Base-by-base conservation (phyloP, 2,113 vertebrate species). In the Recurvirostra avosetta region DNA sequence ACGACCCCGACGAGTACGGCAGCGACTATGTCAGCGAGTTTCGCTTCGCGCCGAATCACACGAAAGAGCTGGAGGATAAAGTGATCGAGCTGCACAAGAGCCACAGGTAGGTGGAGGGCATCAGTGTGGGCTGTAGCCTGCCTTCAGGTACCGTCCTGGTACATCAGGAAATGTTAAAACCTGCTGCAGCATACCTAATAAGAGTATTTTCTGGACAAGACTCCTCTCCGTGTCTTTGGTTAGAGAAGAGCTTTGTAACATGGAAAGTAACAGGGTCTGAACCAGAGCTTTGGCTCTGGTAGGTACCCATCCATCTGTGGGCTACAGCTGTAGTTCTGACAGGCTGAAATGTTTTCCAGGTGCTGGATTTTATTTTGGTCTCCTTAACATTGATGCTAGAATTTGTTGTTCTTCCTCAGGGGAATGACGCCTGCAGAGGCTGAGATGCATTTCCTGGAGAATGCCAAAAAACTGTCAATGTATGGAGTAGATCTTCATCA, bases 381-480 rank as follows among this genome's bases (percentile, higher is more conserved):
- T 94, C 34, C 20, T 63, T 91, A 88, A 49, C 10, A 40, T 4
- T 88, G 45, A 56, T 80, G 19, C 21, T 53, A 19, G 17, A 63
- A 75, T 47, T 75, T n/a, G 27, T 93, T 94, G 25, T 21, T 50
- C 74, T 96, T 93, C 49, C 87, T 75, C 96, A 99, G 99, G 98
- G 99, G 99, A 94, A 99, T 99, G 99, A 99, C 99, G 41, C 99
- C 99, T 53, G 99, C 99, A 18, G 99, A 99, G 88, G 99, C 99
- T 50, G 99, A 99, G 97, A 99, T 99, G 96, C 98, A 99, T 97
- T 99, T 99, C 97, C 96, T 99, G 97, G 99, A 99, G 97, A 99
- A 99, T 86, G 99, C 99, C 97, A 99, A 99, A 98, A 99, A 99
- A 82, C 97, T 99, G 2, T 99, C 99, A 21, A 99, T 99, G 99